Conservation (phyloP, 2,888 invertebrate species). For the Anodontia alba region DNA sequence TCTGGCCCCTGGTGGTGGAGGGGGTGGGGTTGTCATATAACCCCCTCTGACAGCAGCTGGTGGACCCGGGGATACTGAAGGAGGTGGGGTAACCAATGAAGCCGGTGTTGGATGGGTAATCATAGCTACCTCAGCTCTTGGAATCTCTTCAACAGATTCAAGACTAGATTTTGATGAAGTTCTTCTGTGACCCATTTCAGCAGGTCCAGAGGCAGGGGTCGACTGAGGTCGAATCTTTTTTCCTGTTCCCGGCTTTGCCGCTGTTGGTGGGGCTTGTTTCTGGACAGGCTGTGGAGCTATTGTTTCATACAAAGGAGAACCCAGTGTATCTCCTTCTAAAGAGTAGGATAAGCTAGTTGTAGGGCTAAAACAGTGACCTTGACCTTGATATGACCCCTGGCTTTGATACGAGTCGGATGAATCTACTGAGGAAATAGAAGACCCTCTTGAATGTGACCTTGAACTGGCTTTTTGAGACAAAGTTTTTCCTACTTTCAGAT, state of each 20-base stretch:
- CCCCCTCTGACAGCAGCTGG: slow-evolving; percentile 10
- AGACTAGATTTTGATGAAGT: slow-evolving; percentile 59
- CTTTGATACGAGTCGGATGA: slow-evolving; percentile 48
- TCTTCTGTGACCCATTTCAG: slow-evolving; percentile 54
- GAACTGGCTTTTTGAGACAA: slow-evolving; percentile 33
- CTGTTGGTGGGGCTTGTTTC: slow-evolving; percentile 54
- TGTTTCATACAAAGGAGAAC: slow-evolving; percentile 40
- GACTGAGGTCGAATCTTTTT: slow-evolving; percentile 51
- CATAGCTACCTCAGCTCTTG: slow-evolving; percentile 21
- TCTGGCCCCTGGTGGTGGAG: slow-evolving; percentile 39
- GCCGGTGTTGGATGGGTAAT: slow-evolving; percentile 40
- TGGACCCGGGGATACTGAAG: slow-evolving; percentile 24
- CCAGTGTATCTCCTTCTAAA: slow-evolving; percentile 23
- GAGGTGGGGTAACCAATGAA: slow-evolving; percentile 17
- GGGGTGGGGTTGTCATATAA: slow-evolving; percentile 39
- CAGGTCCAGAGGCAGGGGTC: slow-evolving; percentile 31
- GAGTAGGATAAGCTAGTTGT: slow-evolving; percentile 29
- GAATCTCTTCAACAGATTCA: slow-evolving; percentile 57
- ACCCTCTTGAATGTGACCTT: slow-evolving; percentile 56
- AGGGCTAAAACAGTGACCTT: slow-evolving; percentile 51
- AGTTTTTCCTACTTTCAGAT: slow-evolving; percentile 30
- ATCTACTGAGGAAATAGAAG: slow-evolving; percentile 54
- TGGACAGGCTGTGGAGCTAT: slow-evolving; percentile 11
- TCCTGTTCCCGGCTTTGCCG: slow-evolving; percentile 55
- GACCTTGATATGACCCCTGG: slow-evolving; percentile 15